Evolutionary conservation across 2,113 vertebrate genomes (phyloP).

Genomic region (Phycodurus eques): DNA sequence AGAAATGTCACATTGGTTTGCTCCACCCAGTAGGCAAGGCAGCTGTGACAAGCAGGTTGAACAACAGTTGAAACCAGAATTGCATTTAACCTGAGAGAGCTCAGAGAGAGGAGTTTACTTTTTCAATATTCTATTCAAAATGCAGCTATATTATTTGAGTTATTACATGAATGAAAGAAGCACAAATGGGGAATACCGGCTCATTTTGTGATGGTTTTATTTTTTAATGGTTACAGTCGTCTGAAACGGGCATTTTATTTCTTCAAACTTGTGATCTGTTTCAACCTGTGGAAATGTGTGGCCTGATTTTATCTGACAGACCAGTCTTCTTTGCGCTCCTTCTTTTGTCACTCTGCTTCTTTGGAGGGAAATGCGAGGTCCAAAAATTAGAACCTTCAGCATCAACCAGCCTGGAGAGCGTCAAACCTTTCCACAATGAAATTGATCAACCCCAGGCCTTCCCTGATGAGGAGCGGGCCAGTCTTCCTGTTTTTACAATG

Average conservation of each 20-base stretch:
- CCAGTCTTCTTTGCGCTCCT: conserved; percentile 1
- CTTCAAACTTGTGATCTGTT: background rate
- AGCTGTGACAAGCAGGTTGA: conserved; percentile 43
- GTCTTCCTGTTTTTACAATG: conserved; percentile 82
- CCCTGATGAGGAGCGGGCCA: conserved; percentile 53
- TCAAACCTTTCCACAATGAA: conserved; percentile 13
- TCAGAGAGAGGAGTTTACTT: background rate
- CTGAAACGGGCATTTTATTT: background rate
- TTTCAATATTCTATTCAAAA: background rate
- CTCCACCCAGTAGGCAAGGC: conserved; percentile 38
- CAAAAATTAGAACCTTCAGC: conserved; percentile 12
- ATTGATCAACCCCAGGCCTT: conserved; percentile 35
- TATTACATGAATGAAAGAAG: background rate
- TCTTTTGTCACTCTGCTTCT: conserved; percentile 26
- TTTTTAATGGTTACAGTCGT: background rate
- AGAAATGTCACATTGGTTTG: background rate
- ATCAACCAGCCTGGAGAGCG: background rate
- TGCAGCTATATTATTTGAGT: background rate
- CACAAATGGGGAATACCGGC: background rate
- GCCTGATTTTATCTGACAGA: background rate
- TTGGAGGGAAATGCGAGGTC: conserved; percentile 26
- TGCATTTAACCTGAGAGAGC: background rate
- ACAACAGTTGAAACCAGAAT: conserved; percentile 30
- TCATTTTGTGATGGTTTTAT: background rate
- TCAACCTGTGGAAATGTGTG: conserved; percentile 14